Percentiles rank a stretch among this genome's conserved stretches.
phyloP scores from a whole-genome alignment of 2,113 vertebrate genomes.

The Chamaea fasciata region DNA sequence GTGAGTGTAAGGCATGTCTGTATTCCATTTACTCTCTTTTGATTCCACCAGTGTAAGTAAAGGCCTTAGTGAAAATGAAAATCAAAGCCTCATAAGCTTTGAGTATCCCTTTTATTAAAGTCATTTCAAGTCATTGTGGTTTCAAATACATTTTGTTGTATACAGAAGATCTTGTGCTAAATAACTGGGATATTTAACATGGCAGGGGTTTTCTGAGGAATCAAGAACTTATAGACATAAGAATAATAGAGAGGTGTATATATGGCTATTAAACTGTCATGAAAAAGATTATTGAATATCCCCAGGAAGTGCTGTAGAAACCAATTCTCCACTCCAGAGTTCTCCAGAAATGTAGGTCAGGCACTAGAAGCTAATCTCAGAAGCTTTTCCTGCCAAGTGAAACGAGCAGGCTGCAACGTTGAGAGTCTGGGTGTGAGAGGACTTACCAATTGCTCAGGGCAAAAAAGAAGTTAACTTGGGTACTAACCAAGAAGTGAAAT shows the following conservation, averaged over 20 bases:
- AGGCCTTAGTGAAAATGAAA: neutral
- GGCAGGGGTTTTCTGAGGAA: neutral
- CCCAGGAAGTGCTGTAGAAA: neutral
- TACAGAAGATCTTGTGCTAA: neutral
- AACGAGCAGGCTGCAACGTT: neutral
- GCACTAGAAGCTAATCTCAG: neutral
- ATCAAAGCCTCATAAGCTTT: constrained; percentile 12
- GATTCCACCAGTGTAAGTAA: neutral
- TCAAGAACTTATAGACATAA: neutral
- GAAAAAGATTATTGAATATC: neutral
- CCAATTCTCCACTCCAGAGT: neutral
- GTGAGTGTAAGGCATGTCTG: neutral
- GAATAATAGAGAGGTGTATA: neutral
- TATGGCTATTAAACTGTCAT: neutral
- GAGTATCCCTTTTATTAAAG: constrained; percentile 11
- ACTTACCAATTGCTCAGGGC: neutral
- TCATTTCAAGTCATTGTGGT: neutral
- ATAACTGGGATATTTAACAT: neutral
- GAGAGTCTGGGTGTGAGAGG: neutral
- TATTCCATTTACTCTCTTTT: neutral
- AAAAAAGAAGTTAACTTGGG: neutral
- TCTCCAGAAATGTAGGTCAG: neutral
- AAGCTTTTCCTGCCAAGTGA: neutral
- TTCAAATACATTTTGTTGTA: constrained; percentile 2
- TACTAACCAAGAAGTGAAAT: neutral